Conservation (phyloP, 2,797 vertebrate genomes). For the Limnodromus scolopaceus region DNA sequence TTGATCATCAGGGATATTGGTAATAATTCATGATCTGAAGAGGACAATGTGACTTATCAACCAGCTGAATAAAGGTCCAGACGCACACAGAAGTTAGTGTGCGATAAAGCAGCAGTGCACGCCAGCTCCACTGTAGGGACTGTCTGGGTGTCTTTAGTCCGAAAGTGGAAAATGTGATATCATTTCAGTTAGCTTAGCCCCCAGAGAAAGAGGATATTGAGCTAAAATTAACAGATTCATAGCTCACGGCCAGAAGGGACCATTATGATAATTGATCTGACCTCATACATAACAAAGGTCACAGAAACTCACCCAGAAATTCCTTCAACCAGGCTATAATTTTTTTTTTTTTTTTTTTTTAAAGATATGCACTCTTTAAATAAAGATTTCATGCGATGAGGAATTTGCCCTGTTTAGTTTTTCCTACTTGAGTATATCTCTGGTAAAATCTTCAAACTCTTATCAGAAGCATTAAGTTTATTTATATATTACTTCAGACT, state of each 20-base stretch:
- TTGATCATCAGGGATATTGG: not conserved
- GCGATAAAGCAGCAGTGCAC: not conserved
- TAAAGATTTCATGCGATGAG: not conserved
- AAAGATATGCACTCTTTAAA: not conserved
- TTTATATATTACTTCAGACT: not conserved
- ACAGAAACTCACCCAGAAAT: slow-evolving; percentile 30
- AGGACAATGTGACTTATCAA: not conserved
- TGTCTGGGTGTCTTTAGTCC: not conserved
- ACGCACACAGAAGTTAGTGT: not conserved
- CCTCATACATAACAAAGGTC: slow-evolving; percentile 49
- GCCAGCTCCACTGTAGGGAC: not conserved
- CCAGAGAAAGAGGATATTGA: slow-evolving; percentile 65
- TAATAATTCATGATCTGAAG: not conserved
- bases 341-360: not conserved
- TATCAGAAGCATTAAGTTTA: not conserved
- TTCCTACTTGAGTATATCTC: not conserved
- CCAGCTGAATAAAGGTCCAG: not conserved
- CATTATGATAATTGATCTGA: slow-evolving; percentile 68
- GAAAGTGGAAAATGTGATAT: slow-evolving; percentile 65
- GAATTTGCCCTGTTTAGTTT: not conserved
- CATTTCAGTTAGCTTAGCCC: slow-evolving; percentile 33
- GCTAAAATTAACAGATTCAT: slow-evolving; percentile 66
- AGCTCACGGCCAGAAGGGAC: slow-evolving; percentile 50
- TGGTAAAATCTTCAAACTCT: not conserved
- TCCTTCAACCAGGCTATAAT: slow-evolving; percentile 10